phyloP scores from a whole-genome alignment of 2,888 invertebrate genomes.

The Candidula unifasciata region DNA sequence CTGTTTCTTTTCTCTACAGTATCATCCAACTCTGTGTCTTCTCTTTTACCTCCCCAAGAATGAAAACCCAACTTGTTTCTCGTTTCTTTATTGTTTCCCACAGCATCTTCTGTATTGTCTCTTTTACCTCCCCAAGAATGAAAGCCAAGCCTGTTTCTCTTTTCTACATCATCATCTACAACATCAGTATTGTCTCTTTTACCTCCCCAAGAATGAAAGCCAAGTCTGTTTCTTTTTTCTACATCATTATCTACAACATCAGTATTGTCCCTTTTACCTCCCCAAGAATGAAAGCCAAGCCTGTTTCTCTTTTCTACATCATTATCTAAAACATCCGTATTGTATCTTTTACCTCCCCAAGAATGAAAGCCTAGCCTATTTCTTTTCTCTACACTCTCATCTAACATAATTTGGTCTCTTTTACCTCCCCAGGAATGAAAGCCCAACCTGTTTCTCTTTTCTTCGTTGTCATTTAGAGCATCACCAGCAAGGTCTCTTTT shows the following conservation, averaged over 20 bases:
- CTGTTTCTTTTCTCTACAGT: neutral
- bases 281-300: neutral
- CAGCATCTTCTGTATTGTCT: neutral
- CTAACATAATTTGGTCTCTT: too few relatives aligned
- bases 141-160: neutral
- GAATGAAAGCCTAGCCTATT: neutral
- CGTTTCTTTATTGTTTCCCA: neutral
- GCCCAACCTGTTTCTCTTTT: neutral
- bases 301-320: neutral
- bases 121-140: constrained; percentile 31
- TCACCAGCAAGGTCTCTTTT: neutral
- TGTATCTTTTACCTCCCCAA: neutral
- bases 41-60: constrained; percentile 25
- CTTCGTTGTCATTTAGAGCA: neutral
- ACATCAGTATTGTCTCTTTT: too few relatives aligned
- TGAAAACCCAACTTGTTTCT: constrained; percentile 1
- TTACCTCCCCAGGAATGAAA: too few relatives aligned
- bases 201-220: constrained; percentile 21
- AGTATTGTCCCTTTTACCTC: neutral
- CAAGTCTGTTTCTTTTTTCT: constrained; percentile 1
- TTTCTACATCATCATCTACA: neutral
- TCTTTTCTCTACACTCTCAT: neutral
- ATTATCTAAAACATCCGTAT: neutral
- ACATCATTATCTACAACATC: neutral
- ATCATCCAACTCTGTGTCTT: neutral